Percentiles rank a stretch among this genome's conserved stretches.
These are phyloP conservation scores for Sturnus vulgaris DNA, from an alignment of 2,113 vertebrate genomes.

Conservation along the genomic window DNA sequence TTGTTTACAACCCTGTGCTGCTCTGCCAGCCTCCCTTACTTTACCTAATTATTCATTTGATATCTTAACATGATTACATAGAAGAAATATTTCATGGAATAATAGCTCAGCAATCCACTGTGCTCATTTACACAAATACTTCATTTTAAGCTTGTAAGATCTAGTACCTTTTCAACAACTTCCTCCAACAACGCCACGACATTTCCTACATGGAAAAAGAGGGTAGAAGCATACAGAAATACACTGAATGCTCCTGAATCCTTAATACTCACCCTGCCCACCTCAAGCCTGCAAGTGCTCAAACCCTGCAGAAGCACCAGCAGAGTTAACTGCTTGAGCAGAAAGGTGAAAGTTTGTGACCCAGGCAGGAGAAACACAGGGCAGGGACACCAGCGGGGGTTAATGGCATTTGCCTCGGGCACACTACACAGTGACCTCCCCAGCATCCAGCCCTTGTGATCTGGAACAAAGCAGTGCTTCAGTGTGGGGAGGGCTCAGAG, in stretches of 20 bases:
- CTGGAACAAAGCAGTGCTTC: neutral
- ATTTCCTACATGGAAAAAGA: neutral
- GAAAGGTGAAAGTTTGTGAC: neutral
- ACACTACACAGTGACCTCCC: neutral
- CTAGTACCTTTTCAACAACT: neutral
- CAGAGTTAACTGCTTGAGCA: neutral
- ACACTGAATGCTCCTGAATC: neutral
- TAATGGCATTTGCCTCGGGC: neutral
- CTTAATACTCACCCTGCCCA: neutral
- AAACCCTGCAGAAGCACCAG: neutral
- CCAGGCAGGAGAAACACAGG: rapidly evolving
- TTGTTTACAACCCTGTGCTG: neutral
- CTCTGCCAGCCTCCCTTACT: neutral
- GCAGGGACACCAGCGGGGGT: neutral
- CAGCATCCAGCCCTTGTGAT: neutral
- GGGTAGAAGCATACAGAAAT: rapidly evolving
- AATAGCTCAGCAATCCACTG: neutral
- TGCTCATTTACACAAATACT: neutral
- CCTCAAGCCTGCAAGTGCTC: neutral
- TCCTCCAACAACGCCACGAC: neutral
- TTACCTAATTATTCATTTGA: neutral
- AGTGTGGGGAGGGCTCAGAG: neutral
- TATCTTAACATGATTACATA: neutral
- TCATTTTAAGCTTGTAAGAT: neutral
- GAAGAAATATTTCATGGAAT: neutral